Evolutionary conservation across 23 tunicate genomes (phyloP).

Genomic region (Corella eumyota): DNA sequence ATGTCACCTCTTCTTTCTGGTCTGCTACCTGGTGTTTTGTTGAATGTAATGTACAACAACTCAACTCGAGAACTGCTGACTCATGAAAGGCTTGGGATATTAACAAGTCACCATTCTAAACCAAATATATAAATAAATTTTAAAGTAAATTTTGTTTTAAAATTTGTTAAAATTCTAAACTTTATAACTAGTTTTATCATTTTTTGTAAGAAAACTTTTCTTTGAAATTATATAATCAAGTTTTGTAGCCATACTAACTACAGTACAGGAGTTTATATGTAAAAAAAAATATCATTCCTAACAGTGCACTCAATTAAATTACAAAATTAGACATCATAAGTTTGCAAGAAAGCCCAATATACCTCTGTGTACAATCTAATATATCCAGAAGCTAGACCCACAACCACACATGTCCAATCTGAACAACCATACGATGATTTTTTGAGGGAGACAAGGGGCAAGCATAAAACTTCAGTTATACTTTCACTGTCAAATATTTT

Average conservation of each 20-base stretch:
- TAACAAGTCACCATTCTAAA: conserved; percentile 6
- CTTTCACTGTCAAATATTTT: conserved; percentile 21
- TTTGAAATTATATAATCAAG: no score
- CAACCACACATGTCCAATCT: conserved; percentile 73
- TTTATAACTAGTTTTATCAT: no score
- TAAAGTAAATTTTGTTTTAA: no score
- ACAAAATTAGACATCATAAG: no score
- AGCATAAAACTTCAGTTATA: conserved; percentile 43
- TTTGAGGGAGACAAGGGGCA: conserved; percentile 79
- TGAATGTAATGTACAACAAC: conserved; percentile 1
- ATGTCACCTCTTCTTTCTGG: conserved; percentile 60
- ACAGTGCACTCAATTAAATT: no score
- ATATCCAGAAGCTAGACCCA: conserved; percentile 75
- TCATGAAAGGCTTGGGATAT: conserved; percentile 8
- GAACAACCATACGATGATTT: conserved; percentile 58
- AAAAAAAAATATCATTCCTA: no score
- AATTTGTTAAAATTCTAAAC: no score
- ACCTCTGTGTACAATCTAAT: conserved; percentile 82
- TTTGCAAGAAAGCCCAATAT: not conserved
- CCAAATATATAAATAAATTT: no score
- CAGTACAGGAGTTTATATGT: no score
- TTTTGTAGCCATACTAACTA: no score
- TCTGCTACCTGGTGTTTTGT: no score
- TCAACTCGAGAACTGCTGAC: not conserved
- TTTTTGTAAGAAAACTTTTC: no score